Evolutionary conservation across 2,888 invertebrate species (phyloP).

Genomic region (Erpobdella octoculata): DNA sequence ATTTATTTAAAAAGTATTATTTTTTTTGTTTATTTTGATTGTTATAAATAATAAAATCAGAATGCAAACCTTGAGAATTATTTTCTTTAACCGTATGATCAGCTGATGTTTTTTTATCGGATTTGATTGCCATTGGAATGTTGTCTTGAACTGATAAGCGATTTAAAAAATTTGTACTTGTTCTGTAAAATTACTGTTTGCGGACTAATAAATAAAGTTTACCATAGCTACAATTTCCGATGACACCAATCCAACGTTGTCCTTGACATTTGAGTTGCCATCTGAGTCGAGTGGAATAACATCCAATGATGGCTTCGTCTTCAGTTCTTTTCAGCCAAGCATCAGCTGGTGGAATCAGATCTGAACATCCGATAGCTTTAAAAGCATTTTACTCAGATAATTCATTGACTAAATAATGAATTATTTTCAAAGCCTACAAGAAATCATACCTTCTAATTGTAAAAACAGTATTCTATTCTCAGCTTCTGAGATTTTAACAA

Average conservation of each 20-base stretch:
- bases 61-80: no score
- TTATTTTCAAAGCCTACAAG: neutral
- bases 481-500: no score
- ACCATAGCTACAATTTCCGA: slow-evolving; percentile 24
- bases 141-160: neutral
- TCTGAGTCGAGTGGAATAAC: slow-evolving; percentile 25
- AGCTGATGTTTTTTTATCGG: neutral
- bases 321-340: slow-evolving; percentile 25
- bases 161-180: no score
- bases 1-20: neutral
- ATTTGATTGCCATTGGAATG: neutral
- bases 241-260: slow-evolving; percentile 31
- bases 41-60: neutral
- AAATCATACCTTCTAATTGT: no score
- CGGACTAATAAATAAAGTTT: neutral
- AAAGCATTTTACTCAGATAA: no score
- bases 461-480: no score
- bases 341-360: slow-evolving; percentile 22
- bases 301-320: slow-evolving; percentile 30
- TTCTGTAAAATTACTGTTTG: neutral
- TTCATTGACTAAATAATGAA: no score
- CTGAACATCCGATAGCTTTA: slow-evolving; percentile 18
- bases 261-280: slow-evolving; percentile 31
- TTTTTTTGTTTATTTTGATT: neutral
- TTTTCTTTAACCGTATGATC: no score